Base-by-base conservation (phyloP, 1,140 invertebrate species). In the Calycopis cecrops region DNA sequence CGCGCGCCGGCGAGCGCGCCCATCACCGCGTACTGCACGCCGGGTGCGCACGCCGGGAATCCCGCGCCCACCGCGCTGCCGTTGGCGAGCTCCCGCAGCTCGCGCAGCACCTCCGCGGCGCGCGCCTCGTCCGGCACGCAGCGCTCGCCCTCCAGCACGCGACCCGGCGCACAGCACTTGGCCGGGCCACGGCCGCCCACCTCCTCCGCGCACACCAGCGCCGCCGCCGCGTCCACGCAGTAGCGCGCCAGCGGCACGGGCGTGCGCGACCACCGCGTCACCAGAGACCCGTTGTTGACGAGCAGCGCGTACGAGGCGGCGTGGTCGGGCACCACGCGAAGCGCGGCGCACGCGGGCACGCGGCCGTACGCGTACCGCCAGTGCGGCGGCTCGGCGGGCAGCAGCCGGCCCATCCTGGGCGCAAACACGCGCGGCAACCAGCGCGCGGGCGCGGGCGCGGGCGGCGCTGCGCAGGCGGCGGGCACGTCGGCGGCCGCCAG, bases 111-210 rank as follows among this genome's bases (percentile, higher is more conserved):
- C 78, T 4, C 89, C 87, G 54, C 88, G 79, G 55, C 89, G 65
- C 18, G 91, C 89, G 63, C 92, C 92, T 59, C 91, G 92, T 76
- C 92, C 90, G 60, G 85, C 69, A 51, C 85, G 85, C 73, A 83
- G 10, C 62, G 62, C 2, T 59, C 57, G 59, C 87, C 85, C 80
- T 88, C 59, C 65, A 88, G 75, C 62, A 82, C 61, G 10, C 63
- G 60, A 51, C 66, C 64, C n/a, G 81, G 77, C 4, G 85, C 79
- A 35, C 75, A 78, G 48, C 71, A 76, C 67, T 79, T 79, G 51
- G 42, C 52, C 9, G 60, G 71, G 51, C 49, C 73, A 3, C 60
- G 62, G 9, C 53, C 60, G 16, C 44, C 58, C 55, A 48, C 75
- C 16, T 74, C 76, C 18, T 80, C 77, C 21, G 73, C 65, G 68